These are phyloP conservation scores for Drosophila paramelanica DNA, from an alignment of 2,888 invertebrate genomes.

Conservation along the genomic window DNA sequence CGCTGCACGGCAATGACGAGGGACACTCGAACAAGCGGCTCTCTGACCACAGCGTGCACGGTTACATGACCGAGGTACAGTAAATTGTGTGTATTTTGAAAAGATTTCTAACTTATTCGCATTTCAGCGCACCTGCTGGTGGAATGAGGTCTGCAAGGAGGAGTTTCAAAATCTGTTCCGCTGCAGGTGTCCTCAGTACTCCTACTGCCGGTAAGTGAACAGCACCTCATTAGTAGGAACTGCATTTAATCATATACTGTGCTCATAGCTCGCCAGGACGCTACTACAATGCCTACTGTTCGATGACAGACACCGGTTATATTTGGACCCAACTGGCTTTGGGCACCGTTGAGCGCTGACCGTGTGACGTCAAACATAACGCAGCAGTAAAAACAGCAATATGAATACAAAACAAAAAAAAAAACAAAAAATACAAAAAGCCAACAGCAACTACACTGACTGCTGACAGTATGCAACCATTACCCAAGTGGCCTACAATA, in stretches of 20 bases:
- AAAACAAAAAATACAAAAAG: not conserved
- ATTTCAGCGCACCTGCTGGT: constrained; percentile 94
- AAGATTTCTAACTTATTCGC: not conserved
- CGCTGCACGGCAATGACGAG: constrained; percentile 47
- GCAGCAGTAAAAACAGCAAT: constrained; percentile 11
- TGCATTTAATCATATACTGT: constrained; percentile 4
- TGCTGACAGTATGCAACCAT: constrained; percentile 51
- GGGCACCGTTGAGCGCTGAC: constrained; percentile 71
- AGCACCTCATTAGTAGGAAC: not conserved
- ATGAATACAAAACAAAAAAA: constrained; percentile 20
- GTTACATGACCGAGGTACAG: constrained; percentile 92
- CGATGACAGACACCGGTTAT: constrained; percentile 95
- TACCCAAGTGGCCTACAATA: constrained; percentile 30
- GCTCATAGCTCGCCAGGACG: constrained; percentile 89
- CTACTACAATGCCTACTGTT: constrained; percentile 95
- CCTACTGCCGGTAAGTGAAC: constrained; percentile 89
- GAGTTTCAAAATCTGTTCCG: constrained; percentile 94
- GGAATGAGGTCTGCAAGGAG: constrained; percentile 97
- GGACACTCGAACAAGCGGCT: constrained; percentile 87
- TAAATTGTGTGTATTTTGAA: not conserved
- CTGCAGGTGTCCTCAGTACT: constrained; percentile 95
- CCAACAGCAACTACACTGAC: constrained; percentile 57
- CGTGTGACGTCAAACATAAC: constrained; percentile 63
- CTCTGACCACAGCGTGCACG: constrained; percentile 92
- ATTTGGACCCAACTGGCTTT: constrained; percentile 90